Evolutionary conservation across 2,888 invertebrate genomes (phyloP).

Genomic region (Spicauda simplicius): DNA sequence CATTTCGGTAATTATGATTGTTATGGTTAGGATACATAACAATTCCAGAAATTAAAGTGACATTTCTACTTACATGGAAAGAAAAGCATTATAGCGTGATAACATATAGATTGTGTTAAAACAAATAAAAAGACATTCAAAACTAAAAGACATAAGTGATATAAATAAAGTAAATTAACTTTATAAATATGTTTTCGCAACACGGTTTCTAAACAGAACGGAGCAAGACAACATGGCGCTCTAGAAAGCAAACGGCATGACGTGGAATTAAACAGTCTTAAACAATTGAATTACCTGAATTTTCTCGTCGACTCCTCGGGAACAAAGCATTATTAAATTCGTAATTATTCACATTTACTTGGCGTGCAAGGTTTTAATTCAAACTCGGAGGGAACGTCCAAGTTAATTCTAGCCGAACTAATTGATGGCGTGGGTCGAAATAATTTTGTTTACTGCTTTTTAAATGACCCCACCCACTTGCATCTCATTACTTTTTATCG

Average conservation of each 20-base stretch:
- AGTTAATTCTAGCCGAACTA: slow-evolving; percentile 83
- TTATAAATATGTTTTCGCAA: slow-evolving; percentile 6
- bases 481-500: slow-evolving; percentile 55
- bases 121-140: too few relatives aligned
- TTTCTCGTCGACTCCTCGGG: slow-evolving; percentile 77
- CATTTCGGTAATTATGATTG: too few relatives aligned
- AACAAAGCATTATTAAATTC: slow-evolving; percentile 85
- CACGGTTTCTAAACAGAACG: slow-evolving; percentile 28
- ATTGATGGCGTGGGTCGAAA: slow-evolving; percentile 80
- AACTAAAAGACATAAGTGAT: too few relatives aligned
- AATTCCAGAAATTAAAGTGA: too few relatives aligned
- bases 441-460: slow-evolving; percentile 84
- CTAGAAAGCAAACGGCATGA: slow-evolving; percentile 72
- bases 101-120: too few relatives aligned
- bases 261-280: slow-evolving; percentile 79
- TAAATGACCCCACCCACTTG: slow-evolving; percentile 79
- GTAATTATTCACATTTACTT: slow-evolving; percentile 84
- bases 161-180: background rate
- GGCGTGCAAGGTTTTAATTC: slow-evolving; percentile 79
- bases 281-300: slow-evolving; percentile 85
- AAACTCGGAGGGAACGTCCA: slow-evolving; percentile 67
- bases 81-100: too few relatives aligned
- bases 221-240: slow-evolving; percentile 55
- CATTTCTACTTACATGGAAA: too few relatives aligned
- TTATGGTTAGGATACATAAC: too few relatives aligned